A percentile compares a stretch with the other conserved stretches of the same genome.
phyloP scores from a whole-genome alignment of 1,140 invertebrate genomes.

The Acyrthosiphon pisum region DNA sequence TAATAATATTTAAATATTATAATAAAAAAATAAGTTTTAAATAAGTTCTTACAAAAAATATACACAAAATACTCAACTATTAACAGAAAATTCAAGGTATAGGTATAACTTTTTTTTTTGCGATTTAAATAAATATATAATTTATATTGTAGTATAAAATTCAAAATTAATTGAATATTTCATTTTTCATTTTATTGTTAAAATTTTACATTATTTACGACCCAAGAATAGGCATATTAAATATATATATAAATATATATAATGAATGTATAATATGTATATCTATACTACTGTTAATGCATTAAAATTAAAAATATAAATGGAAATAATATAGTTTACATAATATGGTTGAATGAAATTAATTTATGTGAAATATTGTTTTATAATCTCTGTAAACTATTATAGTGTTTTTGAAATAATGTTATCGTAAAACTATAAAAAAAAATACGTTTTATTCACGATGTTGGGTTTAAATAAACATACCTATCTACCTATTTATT shows the following conservation, averaged over 20 bases:
- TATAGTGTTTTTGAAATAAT: too few species aligned
- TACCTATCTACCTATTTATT: background rate
- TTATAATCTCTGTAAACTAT: too few species aligned
- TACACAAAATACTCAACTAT: background rate
- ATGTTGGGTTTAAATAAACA: background rate
- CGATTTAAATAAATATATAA: background rate
- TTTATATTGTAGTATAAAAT: background rate
- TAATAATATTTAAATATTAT: background rate
- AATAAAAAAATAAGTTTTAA: too few species aligned
- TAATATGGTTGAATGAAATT: too few species aligned
- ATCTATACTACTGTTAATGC: background rate
- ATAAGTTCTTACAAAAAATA: background rate
- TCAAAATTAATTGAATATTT: background rate
- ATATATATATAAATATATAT: too few species aligned
- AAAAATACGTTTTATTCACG: background rate
- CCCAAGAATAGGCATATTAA: background rate
- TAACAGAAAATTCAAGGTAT: background rate
- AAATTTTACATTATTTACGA: background rate
- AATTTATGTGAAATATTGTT: too few species aligned
- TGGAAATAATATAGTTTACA: background rate
- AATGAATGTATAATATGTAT: background rate
- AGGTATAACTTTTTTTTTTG: background rate
- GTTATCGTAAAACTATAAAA: background rate
- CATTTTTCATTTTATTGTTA: background rate
- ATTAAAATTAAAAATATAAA: background rate